A percentile compares a stretch with the other conserved stretches of the same genome.
Conservation (phyloP, 2,888 invertebrate genomes). For the Sphaeridia pumilis region DNA sequence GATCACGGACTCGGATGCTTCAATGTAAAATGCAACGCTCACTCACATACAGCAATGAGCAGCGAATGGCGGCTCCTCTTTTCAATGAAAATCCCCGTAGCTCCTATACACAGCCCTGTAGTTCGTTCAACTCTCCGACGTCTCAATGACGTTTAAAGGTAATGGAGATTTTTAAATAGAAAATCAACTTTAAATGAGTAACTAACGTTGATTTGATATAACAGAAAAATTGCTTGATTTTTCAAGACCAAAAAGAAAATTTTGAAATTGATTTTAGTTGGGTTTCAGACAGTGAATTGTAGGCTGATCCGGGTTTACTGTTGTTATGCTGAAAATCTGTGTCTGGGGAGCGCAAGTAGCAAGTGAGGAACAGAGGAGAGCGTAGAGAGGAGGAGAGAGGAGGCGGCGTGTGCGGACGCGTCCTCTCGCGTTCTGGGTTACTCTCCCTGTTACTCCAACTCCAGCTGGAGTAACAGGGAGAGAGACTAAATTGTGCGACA, state of each 20-base stretch:
- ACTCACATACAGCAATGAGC: too few species aligned
- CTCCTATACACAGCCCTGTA: background rate
- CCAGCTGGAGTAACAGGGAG: too few species aligned
- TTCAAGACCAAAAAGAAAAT: background rate
- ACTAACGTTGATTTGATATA: background rate
- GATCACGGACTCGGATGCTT: too few species aligned
- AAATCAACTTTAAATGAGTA: background rate
- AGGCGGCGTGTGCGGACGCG: too few species aligned
- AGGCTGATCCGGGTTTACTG: background rate
- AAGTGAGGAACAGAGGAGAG: too few species aligned
- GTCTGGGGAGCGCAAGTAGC: background rate
- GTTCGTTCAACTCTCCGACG: constrained; percentile 2
- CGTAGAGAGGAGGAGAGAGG: too few species aligned
- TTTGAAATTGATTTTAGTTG: background rate
- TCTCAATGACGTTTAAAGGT: constrained; percentile 4
- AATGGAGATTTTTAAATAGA: background rate
- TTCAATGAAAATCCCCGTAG: constrained; percentile 1
- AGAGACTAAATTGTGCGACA: too few species aligned
- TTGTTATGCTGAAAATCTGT: constrained; percentile 3
- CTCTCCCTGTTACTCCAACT: too few species aligned
- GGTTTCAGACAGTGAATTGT: background rate
- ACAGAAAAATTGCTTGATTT: background rate
- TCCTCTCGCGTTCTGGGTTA: too few species aligned
- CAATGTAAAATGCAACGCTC: too few species aligned
- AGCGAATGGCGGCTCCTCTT: constrained; percentile 3